Evolutionary conservation across 2,888 invertebrate species (phyloP), one percentile per base, ranked within the genome.

Genomic region (Allacma fusca): DNA sequence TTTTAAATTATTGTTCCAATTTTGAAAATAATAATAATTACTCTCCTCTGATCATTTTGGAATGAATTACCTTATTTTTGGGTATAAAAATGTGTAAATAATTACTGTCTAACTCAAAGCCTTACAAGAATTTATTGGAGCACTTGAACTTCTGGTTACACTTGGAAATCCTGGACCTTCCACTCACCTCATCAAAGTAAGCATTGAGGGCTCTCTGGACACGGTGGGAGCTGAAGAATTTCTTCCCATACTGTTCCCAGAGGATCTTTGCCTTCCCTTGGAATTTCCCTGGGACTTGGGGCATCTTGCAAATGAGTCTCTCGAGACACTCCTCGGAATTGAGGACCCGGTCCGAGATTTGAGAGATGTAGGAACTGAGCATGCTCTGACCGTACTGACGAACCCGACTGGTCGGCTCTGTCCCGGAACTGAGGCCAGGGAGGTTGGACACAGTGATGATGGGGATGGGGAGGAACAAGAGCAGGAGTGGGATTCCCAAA

Each of bases 291-390:
- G 84, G 81, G 13, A 80, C 79, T 59, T 80, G 81, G 62, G 84
- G 84, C 79, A 84, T 57, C 69, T 83, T 83, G 72, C 84, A 84
- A 62, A 84, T 59, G 28, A 84, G 74, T 50, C 83, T 57, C 44
- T 84, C 84, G 4, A 84, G 28, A 68, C 84, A 84, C 67, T 84
- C 83, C n/a, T 84, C 84, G 9, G 82, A 24, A 24, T 75, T 82
- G 9, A 84, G 24, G n/a, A 84, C 81, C 40, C 81, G 81, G 19
- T 77, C 77, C 0, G 83, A 80, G n/a, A 84, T 77, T 64, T 81
- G 50, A 26, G 79, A 76, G 1, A 84, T 64, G 72, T 81, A 83
- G 0, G 78, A 68, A n/a, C 72, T 57, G 19, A 80, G 13, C n/a
- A 74, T 68, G 0, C 44, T 26, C 16, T 12, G 29, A 50, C 70